Evolutionary conservation across 1,140 invertebrate genomes (phyloP), one percentile per base, ranked within the genome.

Genomic region (Vanessa tameamea): DNA sequence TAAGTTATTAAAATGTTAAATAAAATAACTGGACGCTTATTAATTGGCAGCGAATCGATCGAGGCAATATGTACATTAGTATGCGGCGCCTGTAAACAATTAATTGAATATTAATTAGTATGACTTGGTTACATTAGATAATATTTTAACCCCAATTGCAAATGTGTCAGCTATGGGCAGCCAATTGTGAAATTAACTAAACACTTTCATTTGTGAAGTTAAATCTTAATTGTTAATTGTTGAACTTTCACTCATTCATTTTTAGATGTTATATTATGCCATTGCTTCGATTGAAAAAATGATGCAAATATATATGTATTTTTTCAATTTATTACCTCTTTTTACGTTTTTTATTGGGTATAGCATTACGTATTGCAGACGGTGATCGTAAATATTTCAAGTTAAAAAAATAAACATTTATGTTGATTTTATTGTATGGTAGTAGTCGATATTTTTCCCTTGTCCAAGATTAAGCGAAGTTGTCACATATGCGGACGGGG

Each of bases 91-190:
- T 16, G 59, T 53, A 61, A 23, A 64, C 66, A 69, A 69, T 69
- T 73, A 69, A 73, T 73, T 69, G 72, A 73, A 73, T 73, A 69
- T 64, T 73, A 73, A 73, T 73, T 73, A 73, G 57, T 53, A 23
- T 57, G 51, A 66, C 9, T 67, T 57, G 55, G 72, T 68, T 47
- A 69, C 57, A 67, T 73, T 73, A 68, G 66, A 73, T 73, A 73
- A 73, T 73, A 73, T 69, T 73, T 64, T 69, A 69, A 73, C 72
- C 57, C 66, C 65, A 51, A 73, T 73, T 64, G 72, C 72, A 64
- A 73, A 73, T 69, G 66, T 64, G 72, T 64, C 47, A 55, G 47
- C 64, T 31, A 64, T 59, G 69, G 57, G 55, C 57, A 53, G 26
- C 47, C 26, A 26, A 59, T 67, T 72, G 55, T 31, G 64, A 55